Conservation (phyloP, 1,140 invertebrate species). For the Hycleus phaleratus region DNA sequence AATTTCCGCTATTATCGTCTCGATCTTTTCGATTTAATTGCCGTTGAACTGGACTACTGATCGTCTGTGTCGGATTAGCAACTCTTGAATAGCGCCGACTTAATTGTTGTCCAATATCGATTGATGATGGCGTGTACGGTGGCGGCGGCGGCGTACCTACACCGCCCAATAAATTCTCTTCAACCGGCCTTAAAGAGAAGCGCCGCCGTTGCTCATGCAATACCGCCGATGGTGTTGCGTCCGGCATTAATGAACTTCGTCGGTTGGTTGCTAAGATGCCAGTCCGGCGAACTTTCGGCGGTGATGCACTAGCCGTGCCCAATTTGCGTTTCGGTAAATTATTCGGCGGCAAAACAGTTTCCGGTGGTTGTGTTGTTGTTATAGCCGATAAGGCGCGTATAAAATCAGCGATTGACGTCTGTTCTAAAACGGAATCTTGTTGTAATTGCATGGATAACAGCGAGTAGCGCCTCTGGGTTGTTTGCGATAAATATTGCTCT, state of each 20-base stretch:
- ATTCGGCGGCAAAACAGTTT: conserved; percentile 23
- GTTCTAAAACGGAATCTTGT: conserved; percentile 57
- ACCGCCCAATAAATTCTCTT: conserved; percentile 18
- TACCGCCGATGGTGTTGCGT: not conserved
- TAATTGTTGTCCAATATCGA: too few relatives aligned
- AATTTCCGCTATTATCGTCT: conserved; percentile 8
- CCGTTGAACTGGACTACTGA: conserved; percentile 22
- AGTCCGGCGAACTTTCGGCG: conserved; percentile 24
- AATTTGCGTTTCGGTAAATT: conserved; percentile 45
- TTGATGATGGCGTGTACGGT: conserved; percentile 1
- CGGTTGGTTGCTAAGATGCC: conserved; percentile 15
- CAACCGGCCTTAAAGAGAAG: conserved; percentile 45
- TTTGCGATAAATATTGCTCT: conserved; percentile 16
- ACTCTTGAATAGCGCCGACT: too few relatives aligned
- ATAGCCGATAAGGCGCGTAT: conserved; percentile 56
- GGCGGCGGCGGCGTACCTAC: not conserved
- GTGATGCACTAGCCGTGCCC: conserved; percentile 45
- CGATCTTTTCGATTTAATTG: conserved; percentile 24
- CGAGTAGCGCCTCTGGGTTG: conserved; percentile 36
- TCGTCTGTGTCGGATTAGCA: not conserved
- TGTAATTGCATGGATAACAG: conserved; percentile 48
- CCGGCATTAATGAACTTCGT: conserved; percentile 17
- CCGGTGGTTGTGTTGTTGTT: conserved; percentile 23
- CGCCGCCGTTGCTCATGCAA: conserved; percentile 28
- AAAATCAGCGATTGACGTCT: conserved; percentile 68